Base-by-base conservation (phyloP, 2,797 vertebrate species). In the Buphagus erythrorhynchus region DNA sequence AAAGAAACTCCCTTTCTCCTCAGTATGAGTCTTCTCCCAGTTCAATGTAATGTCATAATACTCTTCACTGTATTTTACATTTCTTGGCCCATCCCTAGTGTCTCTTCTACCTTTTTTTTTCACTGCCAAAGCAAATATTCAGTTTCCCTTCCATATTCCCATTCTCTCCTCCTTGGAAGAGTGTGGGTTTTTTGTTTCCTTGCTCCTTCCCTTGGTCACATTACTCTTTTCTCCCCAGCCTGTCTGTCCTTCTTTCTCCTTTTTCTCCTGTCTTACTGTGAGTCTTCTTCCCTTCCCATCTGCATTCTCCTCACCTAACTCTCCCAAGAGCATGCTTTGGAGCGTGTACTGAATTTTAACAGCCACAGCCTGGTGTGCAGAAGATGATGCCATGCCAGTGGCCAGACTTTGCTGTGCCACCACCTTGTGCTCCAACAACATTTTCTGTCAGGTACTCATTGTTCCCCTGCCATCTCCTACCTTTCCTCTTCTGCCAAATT, bases 361-460 rank as follows among this genome's bases (percentile, higher is more conserved):
- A 73, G 9, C 35, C 26, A 12, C 55, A 79, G 25, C 17, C 16
- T 26, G 2, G 4, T 51, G 13, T 73, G 40, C 18, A 43, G 51
- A 79, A 78, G 40, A 29, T 2, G 13, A 67, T 1, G 2, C 35
- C 11, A 9, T 26, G 48, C 36, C 12, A 3, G 6, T 2, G 18
- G 19, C 46, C 40, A 26, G 49, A 13, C 29, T 63, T 78, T 42
- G 43, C 45, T 52, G 16, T n/a, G 29, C 51, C 75, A 42, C 51
- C 59, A 15, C 45, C 33, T 86, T 0, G 0, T 17, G n/a, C 42
- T 80, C 65, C 79, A 55, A 3, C 4, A 31, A 22, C 16, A 13
- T 45, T 79, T 86, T 75, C 55, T 69, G 28, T 36, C 35, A n/a
- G 1, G 3, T 13, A 28, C 31, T 22, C 12, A 0, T 26, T 58